Base-by-base conservation (phyloP, 2,888 invertebrate species). In the Cerceris ruficornis region DNA sequence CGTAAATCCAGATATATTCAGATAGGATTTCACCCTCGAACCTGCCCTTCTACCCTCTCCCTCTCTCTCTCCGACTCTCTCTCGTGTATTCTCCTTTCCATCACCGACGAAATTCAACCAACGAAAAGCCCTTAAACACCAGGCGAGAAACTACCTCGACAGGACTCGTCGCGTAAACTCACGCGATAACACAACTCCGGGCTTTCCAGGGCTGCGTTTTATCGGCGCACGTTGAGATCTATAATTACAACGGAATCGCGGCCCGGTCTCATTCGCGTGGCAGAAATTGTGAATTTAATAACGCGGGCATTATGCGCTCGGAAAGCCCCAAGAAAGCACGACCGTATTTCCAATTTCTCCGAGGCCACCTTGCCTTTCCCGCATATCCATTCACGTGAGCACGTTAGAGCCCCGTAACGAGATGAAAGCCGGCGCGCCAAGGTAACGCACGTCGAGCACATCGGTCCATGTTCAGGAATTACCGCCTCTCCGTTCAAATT, bases 401-500 rank as follows among this genome's bases (percentile, higher is more conserved):
- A 54, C 54, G 50, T 73, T 77, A 79, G 67, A 73, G 50, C 64
- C 13, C 39, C 50, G 67, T 52, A 73, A 66, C 59, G 57, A 60
- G 49, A 71, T 71, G 68, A 75, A 72, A 79, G 69, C 69, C 50
- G 62, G 58, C 62, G 60, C 59, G 50, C 28, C 28, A 42, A 54
- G 65, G 55, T 57, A 71, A 14, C 59, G 55, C 62, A 66, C 62
- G 75, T 60, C n/a, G 28, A 14, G 39, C 62, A 61, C 75, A 64
- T 69, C 66, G 61, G 60, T 68, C 67, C 59, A 75, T 62, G 69
- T 74, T 72, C 74, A 66, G 42, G 58, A 77, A 77, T 76, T 70
- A 66, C 68, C 55, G 62, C 62, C 60, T 49, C 50, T 43, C 59
- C n/a, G 39, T 17, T 55, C 17, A 77, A 76, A 84, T 85, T 84